Evolutionary conservation across 2,113 vertebrate species (phyloP), one percentile per base, ranked within the genome.

Genomic region (Excalfactoria chinensis): DNA sequence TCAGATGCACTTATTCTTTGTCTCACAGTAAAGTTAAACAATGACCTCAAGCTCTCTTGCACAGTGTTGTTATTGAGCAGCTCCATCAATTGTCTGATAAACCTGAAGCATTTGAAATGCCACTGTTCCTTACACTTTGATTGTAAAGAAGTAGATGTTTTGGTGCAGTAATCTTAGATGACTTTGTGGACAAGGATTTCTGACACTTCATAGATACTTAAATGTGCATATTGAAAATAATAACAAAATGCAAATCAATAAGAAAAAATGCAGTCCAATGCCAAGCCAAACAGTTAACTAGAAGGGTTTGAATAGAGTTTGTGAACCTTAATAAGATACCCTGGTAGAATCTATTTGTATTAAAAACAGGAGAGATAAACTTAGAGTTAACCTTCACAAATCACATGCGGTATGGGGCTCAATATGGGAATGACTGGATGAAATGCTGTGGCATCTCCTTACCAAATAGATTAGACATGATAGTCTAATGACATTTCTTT

Each of bases 261-360:
- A 53, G 17, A 34, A 76, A 51, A 2, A 14, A 30, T 72, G 28
- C 3, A 60, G 62, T 3, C 5, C 0, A 1, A 23, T 23, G 44
- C 4, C 4, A 28, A 72, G 34, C 2, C 4, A 40, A 68, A 37
- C 5, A 41, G 4, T 35, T 7, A 68, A 20, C 35, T 62, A 11
- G 22, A 20, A 66, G 80, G 35, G 8, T 10, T 66, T 64, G 19
- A 59, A 8, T 14, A 1, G 2, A 43, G 5, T 34, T 83, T 86
- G 30, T 56, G 22, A 2, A 17, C 10, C 25, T 56, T 18, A 20
- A 6, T 22, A 17, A 83, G 12, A 20, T 40, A 70, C 41, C 4
- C 9, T 49, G n/a, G 18, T 15, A 1, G 1, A 80, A 22, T 8
- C 9, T 11, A 18, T 4, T 26, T 72, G 37, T 53, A 16, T 48